Base-by-base conservation (phyloP, 2,797 vertebrate species). In the Coregonus suidteri region DNA sequence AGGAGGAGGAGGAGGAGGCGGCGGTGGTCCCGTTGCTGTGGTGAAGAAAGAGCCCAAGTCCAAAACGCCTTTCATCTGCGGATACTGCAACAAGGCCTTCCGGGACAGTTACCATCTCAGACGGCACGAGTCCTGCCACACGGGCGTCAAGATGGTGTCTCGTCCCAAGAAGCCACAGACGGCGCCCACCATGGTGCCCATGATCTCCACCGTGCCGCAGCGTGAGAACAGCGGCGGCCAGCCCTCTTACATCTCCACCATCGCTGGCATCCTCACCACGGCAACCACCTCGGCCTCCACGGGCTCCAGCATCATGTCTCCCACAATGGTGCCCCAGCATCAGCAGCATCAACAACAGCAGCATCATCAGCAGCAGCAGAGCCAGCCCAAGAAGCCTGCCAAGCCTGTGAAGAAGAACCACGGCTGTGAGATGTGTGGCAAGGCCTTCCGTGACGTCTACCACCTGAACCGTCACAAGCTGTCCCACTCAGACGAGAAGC, bases 371-470 rank as follows among this genome's bases (percentile, higher is more conserved):
- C 77, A 95, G 93, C 91, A 90, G 75, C 96, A 93, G 93, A 3
- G 94, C 91, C 87, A 87, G 13, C 95, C 95, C 79, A 99, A 99
- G 93, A 99, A 98, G 87, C 95, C 96, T 70, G 96, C 96, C 81
- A 98, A 99, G 87, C 97, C 96, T 0, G 97, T 98, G 75, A 98
- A 98, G 94, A 99, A 99, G 93, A 99, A 99, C 88, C 98, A 98
- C 0, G 97, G 97, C 70, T 99, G 98, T 5, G 98, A 99, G 90
- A 98, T 99, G 96, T 99, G 98, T 2, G 98, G 98, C 1, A 99
- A 99, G 91, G 98, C 98, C 84, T 99, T 99, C 92, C 94, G 98
- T 73, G 98, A 98, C 37, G 97, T 99, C 79, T 99, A 99, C 91
- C 98, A 99, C 89, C 96, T 99, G 81, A 99, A 98, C 89, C 90